Evolutionary conservation across 2,888 invertebrate species (phyloP).

Genomic region (Drosophila aldrichi): DNA sequence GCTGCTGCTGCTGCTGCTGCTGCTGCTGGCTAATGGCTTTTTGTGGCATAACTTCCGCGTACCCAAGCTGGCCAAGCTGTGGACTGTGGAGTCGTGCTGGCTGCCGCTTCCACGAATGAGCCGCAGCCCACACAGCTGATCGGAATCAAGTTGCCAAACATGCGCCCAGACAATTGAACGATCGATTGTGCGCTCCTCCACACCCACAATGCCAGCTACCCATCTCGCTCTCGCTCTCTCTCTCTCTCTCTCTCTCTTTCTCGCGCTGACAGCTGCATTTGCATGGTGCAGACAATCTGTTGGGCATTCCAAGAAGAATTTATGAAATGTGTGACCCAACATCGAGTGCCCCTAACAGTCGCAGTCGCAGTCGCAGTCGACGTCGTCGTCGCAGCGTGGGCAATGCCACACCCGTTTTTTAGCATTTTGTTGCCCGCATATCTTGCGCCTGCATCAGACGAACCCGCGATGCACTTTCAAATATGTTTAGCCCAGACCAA

Average conservation of each 20-base stretch:
- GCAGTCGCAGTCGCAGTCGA: constrained; percentile 13
- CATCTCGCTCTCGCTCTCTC: neutral
- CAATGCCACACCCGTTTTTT: constrained; percentile 70
- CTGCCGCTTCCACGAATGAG: constrained; percentile 48
- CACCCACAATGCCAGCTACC: constrained; percentile 37
- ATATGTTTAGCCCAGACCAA: constrained; percentile 31
- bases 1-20: constrained; percentile 39
- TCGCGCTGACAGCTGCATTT: constrained; percentile 48
- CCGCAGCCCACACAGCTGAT: constrained; percentile 59
- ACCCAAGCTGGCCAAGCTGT: constrained; percentile 32
- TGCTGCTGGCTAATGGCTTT: constrained; percentile 51
- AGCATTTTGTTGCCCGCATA: constrained; percentile 56
- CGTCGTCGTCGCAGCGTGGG: constrained; percentile 41
- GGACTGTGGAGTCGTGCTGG: constrained; percentile 23
- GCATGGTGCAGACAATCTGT: constrained; percentile 48
- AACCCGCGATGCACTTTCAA: constrained; percentile 44
- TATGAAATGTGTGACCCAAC: constrained; percentile 65
- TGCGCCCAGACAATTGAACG: constrained; percentile 57
- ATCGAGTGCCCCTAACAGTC: constrained; percentile 7
- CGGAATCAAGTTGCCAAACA: constrained; percentile 57
- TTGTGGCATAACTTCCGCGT: constrained; percentile 71
- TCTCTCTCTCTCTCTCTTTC: neutral
- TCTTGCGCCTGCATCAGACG: constrained; percentile 48
- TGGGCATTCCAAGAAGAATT: constrained; percentile 64
- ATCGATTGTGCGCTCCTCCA: constrained; percentile 51